Conservation (phyloP, 2,113 vertebrate genomes). For the Urocynchramus pylzowi region DNA sequence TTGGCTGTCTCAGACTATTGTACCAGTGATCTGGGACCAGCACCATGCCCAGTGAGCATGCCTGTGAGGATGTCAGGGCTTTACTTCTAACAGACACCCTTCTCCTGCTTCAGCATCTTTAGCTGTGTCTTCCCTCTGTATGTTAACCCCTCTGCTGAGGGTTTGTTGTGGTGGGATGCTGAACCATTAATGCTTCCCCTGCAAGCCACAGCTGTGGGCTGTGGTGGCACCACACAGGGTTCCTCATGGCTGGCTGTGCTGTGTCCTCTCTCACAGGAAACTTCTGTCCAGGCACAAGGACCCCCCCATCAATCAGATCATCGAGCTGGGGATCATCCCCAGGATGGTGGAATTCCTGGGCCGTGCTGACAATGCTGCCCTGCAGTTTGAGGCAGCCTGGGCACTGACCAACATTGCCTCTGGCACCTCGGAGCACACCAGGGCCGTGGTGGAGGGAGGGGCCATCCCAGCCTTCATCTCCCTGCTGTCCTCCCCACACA, state of each 20-base stretch:
- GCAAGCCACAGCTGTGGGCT: background rate
- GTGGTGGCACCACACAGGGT: accelerated
- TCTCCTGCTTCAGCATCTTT: background rate
- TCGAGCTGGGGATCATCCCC: constrained; percentile 80
- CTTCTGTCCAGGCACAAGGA: constrained; percentile 82
- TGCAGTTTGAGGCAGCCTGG: constrained; percentile 95
- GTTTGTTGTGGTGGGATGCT: background rate
- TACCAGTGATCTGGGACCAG: background rate
- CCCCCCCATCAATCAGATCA: constrained; percentile 79
- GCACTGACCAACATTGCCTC: constrained; percentile 91
- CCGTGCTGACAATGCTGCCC: constrained; percentile 51
- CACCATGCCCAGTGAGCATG: accelerated
- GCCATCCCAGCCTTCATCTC: constrained; percentile 81
- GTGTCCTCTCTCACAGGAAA: constrained; percentile 67
- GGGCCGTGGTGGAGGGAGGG: constrained; percentile 83
- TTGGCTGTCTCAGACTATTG: background rate
- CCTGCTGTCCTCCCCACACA: constrained; percentile 80
- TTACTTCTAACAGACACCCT: background rate
- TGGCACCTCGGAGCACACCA: constrained; percentile 84
- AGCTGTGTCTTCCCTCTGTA: background rate
- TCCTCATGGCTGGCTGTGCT: background rate
- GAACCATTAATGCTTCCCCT: background rate
- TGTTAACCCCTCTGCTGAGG: background rate
- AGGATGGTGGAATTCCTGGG: constrained; percentile 83
- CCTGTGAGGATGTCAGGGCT: background rate